Evolutionary conservation across 2,888 invertebrate species (phyloP).

Genomic region (Ganaspis brasiliensis): DNA sequence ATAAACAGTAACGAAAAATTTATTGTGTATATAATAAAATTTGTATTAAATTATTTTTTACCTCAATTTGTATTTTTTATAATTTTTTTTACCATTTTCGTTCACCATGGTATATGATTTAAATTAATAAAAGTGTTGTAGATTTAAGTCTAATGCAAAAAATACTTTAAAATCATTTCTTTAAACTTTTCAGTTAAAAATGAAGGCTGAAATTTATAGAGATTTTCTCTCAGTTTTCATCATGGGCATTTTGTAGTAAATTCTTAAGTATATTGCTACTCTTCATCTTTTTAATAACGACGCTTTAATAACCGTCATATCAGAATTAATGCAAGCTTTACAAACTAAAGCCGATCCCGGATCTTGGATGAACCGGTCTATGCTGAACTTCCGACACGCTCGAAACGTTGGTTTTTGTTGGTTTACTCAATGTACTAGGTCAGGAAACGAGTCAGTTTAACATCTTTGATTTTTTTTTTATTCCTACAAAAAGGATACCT

Average conservation of each 20-base stretch:
- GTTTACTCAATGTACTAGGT: slow-evolving; percentile 41
- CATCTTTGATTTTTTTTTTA: not conserved
- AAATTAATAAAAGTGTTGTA: too few relatives aligned
- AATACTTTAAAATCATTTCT: too few relatives aligned
- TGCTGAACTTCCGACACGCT: slow-evolving; percentile 59
- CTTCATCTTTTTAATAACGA: slow-evolving; percentile 31
- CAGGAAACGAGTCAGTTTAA: slow-evolving; percentile 27
- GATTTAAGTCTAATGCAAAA: too few relatives aligned
- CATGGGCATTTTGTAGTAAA: not conserved
- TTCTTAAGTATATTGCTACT: not conserved
- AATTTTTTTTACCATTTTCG: too few relatives aligned
- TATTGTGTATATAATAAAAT: too few relatives aligned
- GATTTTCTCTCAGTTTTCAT: not conserved
- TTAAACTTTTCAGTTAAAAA: too few relatives aligned
- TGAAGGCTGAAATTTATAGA: too few relatives aligned
- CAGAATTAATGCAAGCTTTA: slow-evolving; percentile 38
- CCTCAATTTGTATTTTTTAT: too few relatives aligned
- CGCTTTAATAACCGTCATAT: slow-evolving; percentile 21
- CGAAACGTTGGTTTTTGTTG: slow-evolving; percentile 42
- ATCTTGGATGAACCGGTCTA: slow-evolving; percentile 49
- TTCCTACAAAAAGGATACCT: not conserved
- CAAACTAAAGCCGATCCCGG: slow-evolving; percentile 51
- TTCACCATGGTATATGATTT: too few relatives aligned
- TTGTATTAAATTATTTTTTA: too few relatives aligned
- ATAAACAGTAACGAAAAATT: too few relatives aligned